Percentiles rank a stretch among this genome's conserved stretches.
Conservation (phyloP, 92 coral and sea anemone species). For the Micromussa lordhowensis region DNA sequence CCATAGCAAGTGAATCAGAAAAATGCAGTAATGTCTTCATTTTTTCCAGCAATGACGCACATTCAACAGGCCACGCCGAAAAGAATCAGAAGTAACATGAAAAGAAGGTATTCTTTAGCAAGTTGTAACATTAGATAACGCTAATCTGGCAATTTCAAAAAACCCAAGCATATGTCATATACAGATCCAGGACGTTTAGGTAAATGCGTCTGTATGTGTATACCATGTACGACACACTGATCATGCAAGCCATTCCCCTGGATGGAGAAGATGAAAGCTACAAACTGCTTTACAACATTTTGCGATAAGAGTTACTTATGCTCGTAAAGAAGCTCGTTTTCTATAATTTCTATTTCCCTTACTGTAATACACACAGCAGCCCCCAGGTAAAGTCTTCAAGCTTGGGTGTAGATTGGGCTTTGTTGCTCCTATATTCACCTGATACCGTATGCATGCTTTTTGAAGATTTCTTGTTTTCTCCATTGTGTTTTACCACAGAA, state of each 20-base stretch:
- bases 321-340: too few relatives aligned
- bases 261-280: too few relatives aligned
- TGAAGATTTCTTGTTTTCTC: not conserved
- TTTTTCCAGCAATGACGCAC: not conserved
- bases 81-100: not conserved
- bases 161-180: not conserved
- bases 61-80: not conserved
- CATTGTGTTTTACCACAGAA: not conserved
- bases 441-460: too few relatives aligned
- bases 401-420: not conserved
- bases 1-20: not conserved
- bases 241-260: not conserved
- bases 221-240: not conserved
- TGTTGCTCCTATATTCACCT: not conserved
- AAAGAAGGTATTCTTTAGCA: not conserved
- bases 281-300: too few relatives aligned
- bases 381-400: too few relatives aligned
- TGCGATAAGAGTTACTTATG: too few relatives aligned
- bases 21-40: not conserved
- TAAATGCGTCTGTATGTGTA: not conserved
- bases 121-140: not conserved
- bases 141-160: not conserved
- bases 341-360: too few relatives aligned
- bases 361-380: too few relatives aligned
- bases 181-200: not conserved